phyloP scores from a whole-genome alignment of 2,113 vertebrate genomes.

The Odocoileus hemionus region DNA sequence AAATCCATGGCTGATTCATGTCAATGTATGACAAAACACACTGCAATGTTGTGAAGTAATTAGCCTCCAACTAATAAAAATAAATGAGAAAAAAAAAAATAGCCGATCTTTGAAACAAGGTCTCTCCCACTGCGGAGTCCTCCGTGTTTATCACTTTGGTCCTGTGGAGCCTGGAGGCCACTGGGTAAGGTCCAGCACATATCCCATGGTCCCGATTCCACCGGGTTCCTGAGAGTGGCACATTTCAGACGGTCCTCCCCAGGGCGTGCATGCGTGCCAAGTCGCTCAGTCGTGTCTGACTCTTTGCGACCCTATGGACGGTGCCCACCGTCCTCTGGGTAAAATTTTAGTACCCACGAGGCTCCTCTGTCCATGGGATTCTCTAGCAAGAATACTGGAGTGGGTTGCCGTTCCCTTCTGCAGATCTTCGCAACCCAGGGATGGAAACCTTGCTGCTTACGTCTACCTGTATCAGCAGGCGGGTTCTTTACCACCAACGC shows the following conservation, averaged over 20 bases:
- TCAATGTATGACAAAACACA: too few relatives aligned
- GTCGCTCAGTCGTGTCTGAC: neutral
- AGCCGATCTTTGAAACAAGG: neutral
- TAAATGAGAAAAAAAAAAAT: neutral
- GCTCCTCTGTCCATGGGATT: neutral
- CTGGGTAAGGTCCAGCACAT: neutral
- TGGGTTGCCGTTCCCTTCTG: neutral
- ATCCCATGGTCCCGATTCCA: rapidly evolving
- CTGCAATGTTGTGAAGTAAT: too few relatives aligned
- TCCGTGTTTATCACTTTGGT: too few relatives aligned
- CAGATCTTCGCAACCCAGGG: neutral
- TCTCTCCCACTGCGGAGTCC: neutral
- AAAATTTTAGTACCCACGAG: neutral
- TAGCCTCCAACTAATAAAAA: too few relatives aligned
- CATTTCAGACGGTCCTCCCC: neutral
- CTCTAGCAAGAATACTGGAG: neutral
- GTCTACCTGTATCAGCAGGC: neutral
- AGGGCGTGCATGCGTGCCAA: neutral
- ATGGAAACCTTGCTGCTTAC: neutral
- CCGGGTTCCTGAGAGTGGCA: neutral
- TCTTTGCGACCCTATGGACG: neutral
- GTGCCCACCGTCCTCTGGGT: neutral
- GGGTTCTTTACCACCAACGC: neutral
- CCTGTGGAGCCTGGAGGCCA: neutral
- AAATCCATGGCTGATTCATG: too few relatives aligned